These are phyloP conservation scores for Cheilosia grossa DNA, from an alignment of 2,888 invertebrate genomes.

Conservation along the genomic window DNA sequence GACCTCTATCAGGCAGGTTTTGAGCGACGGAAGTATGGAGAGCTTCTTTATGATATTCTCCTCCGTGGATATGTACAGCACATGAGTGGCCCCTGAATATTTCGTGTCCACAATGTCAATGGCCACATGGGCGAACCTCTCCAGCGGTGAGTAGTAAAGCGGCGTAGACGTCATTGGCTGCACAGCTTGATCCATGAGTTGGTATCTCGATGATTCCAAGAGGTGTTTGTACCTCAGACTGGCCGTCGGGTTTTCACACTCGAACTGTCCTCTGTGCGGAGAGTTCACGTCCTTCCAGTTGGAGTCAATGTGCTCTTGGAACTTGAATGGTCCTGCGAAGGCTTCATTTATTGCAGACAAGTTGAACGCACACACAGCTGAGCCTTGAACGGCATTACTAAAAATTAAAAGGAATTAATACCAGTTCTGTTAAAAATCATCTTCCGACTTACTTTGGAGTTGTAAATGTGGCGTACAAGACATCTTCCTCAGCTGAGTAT, in stretches of 20 bases:
- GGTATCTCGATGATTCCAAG: conserved; percentile 89
- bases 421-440: background rate
- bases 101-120: conserved; percentile 92
- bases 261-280: conserved; percentile 86
- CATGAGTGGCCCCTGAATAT: conserved; percentile 87
- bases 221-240: conserved; percentile 83
- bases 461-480: conserved; percentile 93
- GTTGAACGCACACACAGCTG: conserved; percentile 96
- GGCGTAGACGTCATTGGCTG: conserved; percentile 89
- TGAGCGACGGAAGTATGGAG: conserved; percentile 88
- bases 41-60: conserved; percentile 91
- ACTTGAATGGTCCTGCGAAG: conserved; percentile 94
- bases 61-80: conserved; percentile 92
- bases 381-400: conserved; percentile 94
- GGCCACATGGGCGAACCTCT: conserved; percentile 90
- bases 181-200: conserved; percentile 94
- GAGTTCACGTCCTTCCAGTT: conserved; percentile 90
- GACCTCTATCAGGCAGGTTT: conserved; percentile 93
- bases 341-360: conserved; percentile 91
- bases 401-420: conserved; percentile 58
- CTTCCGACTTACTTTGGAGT: conserved; percentile 87
- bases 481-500: conserved; percentile 89
- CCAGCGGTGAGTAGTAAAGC: conserved; percentile 88
- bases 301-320: conserved; percentile 89
- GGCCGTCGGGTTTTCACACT: conserved; percentile 84